phyloP scores from a whole-genome alignment of 2,113 vertebrate genomes.

The Tor tambroides region DNA sequence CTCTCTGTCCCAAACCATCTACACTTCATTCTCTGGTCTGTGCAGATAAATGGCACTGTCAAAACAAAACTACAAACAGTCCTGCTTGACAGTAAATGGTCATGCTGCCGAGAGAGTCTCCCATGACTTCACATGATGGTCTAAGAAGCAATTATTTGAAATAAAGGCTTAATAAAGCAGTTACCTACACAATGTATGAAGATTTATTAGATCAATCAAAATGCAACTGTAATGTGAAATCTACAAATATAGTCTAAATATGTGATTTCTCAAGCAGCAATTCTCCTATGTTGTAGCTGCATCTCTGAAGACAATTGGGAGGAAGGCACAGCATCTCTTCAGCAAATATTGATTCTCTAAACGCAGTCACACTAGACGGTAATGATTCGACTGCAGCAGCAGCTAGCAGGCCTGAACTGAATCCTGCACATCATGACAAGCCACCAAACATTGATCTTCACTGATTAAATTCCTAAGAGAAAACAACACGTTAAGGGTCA shows the following conservation, averaged over 20 bases:
- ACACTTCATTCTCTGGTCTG: constrained; percentile 1
- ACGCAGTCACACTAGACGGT: not conserved
- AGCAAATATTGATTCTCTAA: constrained; percentile 37
- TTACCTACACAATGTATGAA: not conserved
- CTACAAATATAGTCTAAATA: not conserved
- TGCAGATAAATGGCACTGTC: constrained; percentile 27
- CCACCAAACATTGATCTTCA: constrained; percentile 3
- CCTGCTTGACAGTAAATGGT: not conserved
- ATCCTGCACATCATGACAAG: not conserved
- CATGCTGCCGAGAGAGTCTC: not conserved
- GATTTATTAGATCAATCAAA: not conserved
- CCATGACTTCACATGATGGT: not conserved
- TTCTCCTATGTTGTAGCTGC: not conserved
- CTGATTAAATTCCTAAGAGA: constrained; percentile 10
- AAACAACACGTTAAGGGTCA: not conserved
- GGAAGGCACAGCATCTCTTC: not conserved
- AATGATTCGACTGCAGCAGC: constrained; percentile 29
- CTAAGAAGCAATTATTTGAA: constrained; percentile 2
- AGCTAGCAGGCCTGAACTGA: not conserved
- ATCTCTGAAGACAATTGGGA: not conserved
- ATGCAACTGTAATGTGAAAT: not conserved
- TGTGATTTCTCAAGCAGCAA: not conserved
- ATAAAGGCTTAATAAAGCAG: not conserved
- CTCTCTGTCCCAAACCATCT: not conserved
- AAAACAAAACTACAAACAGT: constrained; percentile 1